Base-by-base conservation (phyloP, 2,113 vertebrate species). In the Phrynocephalus versicolor region DNA sequence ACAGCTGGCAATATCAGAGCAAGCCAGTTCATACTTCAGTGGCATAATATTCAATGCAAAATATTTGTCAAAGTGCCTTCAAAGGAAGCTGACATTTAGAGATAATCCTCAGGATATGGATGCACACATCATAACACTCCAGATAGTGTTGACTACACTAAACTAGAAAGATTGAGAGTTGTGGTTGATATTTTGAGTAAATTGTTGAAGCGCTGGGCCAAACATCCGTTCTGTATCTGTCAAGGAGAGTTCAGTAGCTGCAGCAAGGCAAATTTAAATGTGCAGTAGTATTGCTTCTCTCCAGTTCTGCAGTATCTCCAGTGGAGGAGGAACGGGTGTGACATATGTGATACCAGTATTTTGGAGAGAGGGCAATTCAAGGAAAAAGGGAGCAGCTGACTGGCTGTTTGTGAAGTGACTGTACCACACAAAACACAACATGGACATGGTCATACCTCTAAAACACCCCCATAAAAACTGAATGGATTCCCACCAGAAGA, bases 71-170 rank as follows among this genome's bases (percentile, higher is more conserved):
- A 35, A 33, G 51, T 57, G 25, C 70, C 76, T 73, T 84, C 83
- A 35, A 67, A 88, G 74, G 51, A 78, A 87, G 88, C 60, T 89
- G 78, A 78, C 51, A 78, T 77, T 75, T 70, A 30, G 37, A 89
- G n/a, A 55, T 82, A 58, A 85, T 90, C 77, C 79, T 64, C 1
- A 67, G 82, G 64, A 86, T 41, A 83, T 10, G 13, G 6, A 45
- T 1, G 1, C 0, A n/a, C 0, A 30, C 73, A 0, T 0, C 58
- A 21, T 67, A 67, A 73, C 33, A 23, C 27, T 3, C n/a, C 84
- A 41, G 83, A 37, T 65, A 82, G 51, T 75, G 84, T 88, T 77
- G 83, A 74, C 15, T 81, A 62, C 7, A 64, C 23, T 87, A 84
- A 79, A 79, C 55, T 85, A 51, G 27, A 33, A 80, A 76, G 62